phyloP scores from a whole-genome alignment of 1,140 invertebrate species.

The Macrosteles quadrilineatus region DNA sequence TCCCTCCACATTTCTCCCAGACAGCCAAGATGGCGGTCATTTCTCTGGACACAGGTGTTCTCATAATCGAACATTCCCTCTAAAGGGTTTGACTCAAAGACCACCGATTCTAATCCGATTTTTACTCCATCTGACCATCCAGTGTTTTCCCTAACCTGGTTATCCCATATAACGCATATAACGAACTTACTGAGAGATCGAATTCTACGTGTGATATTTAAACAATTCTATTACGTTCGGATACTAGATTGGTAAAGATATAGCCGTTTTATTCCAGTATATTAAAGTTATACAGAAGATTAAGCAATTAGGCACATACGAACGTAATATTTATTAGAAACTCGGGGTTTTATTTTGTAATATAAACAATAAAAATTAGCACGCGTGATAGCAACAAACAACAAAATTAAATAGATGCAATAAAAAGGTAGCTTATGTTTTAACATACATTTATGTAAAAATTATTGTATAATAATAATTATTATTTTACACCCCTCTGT shows the following conservation, averaged over 20 bases:
- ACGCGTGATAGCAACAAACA: no score
- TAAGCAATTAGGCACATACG: not conserved
- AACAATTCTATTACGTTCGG: not conserved
- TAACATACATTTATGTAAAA: no score
- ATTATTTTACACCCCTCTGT: no score
- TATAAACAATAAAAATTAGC: not conserved
- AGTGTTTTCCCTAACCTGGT: not conserved
- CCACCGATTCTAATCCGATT: conserved; percentile 7
- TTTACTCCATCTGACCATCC: not conserved
- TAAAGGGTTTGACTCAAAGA: conserved; percentile 6
- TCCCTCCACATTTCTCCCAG: no score
- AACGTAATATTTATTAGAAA: not conserved
- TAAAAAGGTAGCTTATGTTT: no score
- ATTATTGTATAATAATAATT: no score
- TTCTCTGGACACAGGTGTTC: not conserved
- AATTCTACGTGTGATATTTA: not conserved
- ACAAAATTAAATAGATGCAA: no score
- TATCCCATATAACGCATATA: not conserved
- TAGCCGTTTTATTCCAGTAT: not conserved
- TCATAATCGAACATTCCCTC: not conserved
- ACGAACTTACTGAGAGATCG: not conserved
- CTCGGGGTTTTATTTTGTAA: not conserved
- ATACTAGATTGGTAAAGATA: not conserved
- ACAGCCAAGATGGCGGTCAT: not conserved
- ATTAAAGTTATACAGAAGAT: not conserved